phyloP scores from a whole-genome alignment of 1,140 invertebrate genomes.

The Microplitis mediator region DNA sequence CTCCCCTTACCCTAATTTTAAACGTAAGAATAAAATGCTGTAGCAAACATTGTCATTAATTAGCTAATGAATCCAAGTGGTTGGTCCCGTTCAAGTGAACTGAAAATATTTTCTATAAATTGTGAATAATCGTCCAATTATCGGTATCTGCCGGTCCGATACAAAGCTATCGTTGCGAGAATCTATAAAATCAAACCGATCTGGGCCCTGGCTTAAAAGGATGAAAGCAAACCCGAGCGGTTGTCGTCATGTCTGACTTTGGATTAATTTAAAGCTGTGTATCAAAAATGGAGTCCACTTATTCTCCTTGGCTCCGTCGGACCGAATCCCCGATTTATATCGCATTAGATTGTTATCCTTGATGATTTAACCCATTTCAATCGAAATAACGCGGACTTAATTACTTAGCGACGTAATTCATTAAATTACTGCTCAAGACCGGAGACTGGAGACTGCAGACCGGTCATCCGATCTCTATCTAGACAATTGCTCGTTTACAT shows the following conservation, averaged over 20 bases:
- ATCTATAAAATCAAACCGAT: slow-evolving; percentile 31
- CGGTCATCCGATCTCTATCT: slow-evolving; percentile 18
- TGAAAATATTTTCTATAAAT: slow-evolving; percentile 39
- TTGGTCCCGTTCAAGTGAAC: slow-evolving; percentile 3
- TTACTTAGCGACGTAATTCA: slow-evolving; percentile 34
- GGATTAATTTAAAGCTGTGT: slow-evolving; percentile 30
- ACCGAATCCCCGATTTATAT: slow-evolving; percentile 33
- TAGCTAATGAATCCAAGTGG: slow-evolving; percentile 29
- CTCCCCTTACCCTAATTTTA: too few species aligned
- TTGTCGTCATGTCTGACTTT: slow-evolving; percentile 17
- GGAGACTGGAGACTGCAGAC: slow-evolving; percentile 19
- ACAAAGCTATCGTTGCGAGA: slow-evolving; percentile 36
- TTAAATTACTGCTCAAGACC: too few species aligned
- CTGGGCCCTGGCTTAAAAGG: slow-evolving; percentile 9
- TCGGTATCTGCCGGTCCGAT: slow-evolving; percentile 39
- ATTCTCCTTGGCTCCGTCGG: neutral
- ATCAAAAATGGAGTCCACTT: slow-evolving; percentile 10
- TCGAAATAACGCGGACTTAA: slow-evolving; percentile 29
- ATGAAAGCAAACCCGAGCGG: neutral
- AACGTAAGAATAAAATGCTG: neutral
- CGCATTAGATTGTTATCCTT: slow-evolving; percentile 32
- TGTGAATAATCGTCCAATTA: slow-evolving; percentile 39
- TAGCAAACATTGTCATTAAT: slow-evolving; percentile 29
- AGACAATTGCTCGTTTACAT: slow-evolving; percentile 25
- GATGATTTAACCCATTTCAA: slow-evolving; percentile 16